phyloP scores from a whole-genome alignment of 2,888 invertebrate species.

The Hirtodrosophila alboralis region DNA sequence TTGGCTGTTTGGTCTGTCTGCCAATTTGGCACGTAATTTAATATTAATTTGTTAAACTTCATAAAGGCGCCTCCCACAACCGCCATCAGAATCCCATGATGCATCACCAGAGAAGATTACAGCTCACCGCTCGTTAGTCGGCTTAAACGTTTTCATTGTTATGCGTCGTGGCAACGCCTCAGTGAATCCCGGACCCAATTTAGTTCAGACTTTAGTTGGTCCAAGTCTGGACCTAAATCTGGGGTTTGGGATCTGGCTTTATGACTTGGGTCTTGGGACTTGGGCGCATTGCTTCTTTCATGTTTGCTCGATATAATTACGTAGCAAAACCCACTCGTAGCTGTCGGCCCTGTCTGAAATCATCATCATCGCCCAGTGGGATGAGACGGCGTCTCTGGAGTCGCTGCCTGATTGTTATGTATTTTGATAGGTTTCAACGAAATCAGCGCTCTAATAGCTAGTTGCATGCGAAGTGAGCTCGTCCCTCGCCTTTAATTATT shows the following conservation, averaged over 20 bases:
- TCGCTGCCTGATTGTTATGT: conserved; percentile 69
- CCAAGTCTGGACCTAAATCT: conserved; percentile 16
- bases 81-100: conserved; percentile 3
- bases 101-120: conserved; percentile 57
- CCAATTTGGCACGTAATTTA: conserved; percentile 82
- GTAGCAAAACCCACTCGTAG: conserved; percentile 52
- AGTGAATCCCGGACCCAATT: conserved; percentile 17
- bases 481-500: conserved; percentile 68
- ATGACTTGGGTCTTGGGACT: conserved; percentile 5
- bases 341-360: conserved; percentile 58
- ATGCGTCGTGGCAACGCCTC: conserved; percentile 76
- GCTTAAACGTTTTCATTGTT: conserved; percentile 79
- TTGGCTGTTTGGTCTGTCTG: conserved; percentile 51
- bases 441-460: conserved; percentile 74
- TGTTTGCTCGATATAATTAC: conserved; percentile 77
- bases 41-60: conserved; percentile 82
- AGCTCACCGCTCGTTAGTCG: conserved; percentile 74
- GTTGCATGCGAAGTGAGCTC: conserved; percentile 63
- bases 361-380: conserved; percentile 65
- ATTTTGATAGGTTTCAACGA: conserved; percentile 79
- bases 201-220: neutral
- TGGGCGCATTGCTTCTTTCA: conserved; percentile 64
- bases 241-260: conserved; percentile 2
- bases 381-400: conserved; percentile 24
- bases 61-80: conserved; percentile 71